phyloP scores from a whole-genome alignment of 2,888 invertebrate species.

The Troglohyphantes excavatus region DNA sequence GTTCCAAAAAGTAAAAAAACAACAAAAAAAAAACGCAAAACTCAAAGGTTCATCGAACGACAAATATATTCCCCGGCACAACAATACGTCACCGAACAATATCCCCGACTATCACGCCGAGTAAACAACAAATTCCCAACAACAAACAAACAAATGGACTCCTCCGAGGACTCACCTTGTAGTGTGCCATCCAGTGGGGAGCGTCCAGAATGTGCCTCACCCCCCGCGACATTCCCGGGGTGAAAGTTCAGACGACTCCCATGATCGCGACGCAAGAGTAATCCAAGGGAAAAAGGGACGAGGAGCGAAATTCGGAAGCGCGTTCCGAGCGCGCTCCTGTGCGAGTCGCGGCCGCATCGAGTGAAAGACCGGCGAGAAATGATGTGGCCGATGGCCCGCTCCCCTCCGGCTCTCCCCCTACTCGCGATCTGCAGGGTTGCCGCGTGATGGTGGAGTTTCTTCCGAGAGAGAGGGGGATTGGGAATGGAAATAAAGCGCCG shows the following conservation, averaged over 20 bases:
- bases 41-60: background rate
- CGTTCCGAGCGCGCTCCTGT: constrained; percentile 14
- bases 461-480: background rate
- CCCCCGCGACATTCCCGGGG: constrained; percentile 76
- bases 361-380: constrained; percentile 16
- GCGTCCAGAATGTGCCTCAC: constrained; percentile 77
- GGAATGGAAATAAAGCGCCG: background rate
- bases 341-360: constrained; percentile 11
- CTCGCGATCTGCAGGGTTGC: constrained; percentile 49
- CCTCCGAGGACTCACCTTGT: constrained; percentile 51
- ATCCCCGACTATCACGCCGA: background rate
- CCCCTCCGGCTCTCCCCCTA: background rate
- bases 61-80: constrained; percentile 7
- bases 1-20: background rate
- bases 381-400: constrained; percentile 35
- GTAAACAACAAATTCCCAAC: background rate
- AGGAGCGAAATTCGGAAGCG: constrained; percentile 46
- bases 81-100: background rate
- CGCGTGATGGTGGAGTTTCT: constrained; percentile 3
- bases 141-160: background rate
- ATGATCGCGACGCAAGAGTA: constrained; percentile 43
- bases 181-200: constrained; percentile 78
- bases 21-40: background rate
- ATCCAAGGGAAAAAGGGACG: constrained; percentile 27
- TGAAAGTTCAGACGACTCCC: constrained; percentile 61